Evolutionary conservation across 2,113 vertebrate species (phyloP), one percentile per base, ranked within the genome.

Genomic region (Dipodomys merriami): DNA sequence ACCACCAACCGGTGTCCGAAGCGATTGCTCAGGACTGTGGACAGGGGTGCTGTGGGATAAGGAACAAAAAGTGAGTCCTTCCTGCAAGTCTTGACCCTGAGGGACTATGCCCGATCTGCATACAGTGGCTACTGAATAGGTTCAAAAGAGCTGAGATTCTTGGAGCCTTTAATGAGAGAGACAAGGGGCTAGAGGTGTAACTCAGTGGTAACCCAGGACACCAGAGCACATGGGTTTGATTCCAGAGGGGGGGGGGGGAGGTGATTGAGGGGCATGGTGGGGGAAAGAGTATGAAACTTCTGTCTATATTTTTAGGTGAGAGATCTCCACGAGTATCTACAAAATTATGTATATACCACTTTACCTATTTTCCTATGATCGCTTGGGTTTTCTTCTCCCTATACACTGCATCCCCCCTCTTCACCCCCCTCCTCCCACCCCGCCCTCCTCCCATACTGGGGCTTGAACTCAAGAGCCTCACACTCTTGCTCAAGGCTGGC

Each of bases 1-100:
- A 99, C 99, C 80, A 99, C 99, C 0, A 98, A 72, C 69, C 99
- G 99, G 96, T 98, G 99, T 29, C 99, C 99, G 0, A 99, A 99
- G 73, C 98, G 98, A 76, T 98, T 99, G 90, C 98, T 99, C 97
- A 99, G 96, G 78, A 99, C 91, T 0, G 99, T 98, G 5, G 99
- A 98, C 65, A 99, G 97, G 46, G 99, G 99, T 82, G 98, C 99
- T 99, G 98, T 0, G 11, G 35, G 20, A 49, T 65, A 68, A 62
- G 88, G 81, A 71, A 87, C 29, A 46, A 0, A 92, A 30, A 2
- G 7, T 8, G 29, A 65, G 8, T 33, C 60, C 73, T 79, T 29
- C 60, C 53, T 25, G 44, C 15, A 44, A 0, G 18, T 10, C 33
- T 13, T 35, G 29, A 27, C 23, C 60, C 1, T 1, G 12, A 82